Evolutionary conservation across 2,888 invertebrate species (phyloP).

Genomic region (Drosophila vallismaia): DNA sequence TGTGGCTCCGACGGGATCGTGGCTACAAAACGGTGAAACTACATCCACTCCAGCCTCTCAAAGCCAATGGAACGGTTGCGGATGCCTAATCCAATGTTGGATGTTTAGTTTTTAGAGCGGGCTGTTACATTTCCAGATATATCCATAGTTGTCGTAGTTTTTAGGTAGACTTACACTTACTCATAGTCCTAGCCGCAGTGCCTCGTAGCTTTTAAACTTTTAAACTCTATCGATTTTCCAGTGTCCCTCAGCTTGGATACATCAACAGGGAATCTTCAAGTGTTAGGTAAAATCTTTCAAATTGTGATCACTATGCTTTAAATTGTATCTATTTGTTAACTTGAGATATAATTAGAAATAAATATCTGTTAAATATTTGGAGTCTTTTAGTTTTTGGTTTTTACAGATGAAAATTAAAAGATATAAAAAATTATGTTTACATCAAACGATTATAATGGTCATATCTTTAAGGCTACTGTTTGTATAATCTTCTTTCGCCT

Average conservation of each 20-base stretch:
- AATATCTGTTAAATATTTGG: neutral
- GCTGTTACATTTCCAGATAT: constrained; percentile 33
- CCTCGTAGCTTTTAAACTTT: constrained; percentile 31
- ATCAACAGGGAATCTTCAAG: constrained; percentile 30
- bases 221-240: constrained; percentile 21
- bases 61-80: constrained; percentile 19
- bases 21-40: constrained; percentile 72
- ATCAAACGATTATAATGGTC: neutral
- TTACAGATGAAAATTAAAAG: neutral
- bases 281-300: constrained; percentile 31
- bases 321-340: constrained; percentile 21
- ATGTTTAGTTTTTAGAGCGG: constrained; percentile 15
- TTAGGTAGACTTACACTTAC: constrained; percentile 30
- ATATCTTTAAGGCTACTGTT: too few species aligned
- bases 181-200: constrained; percentile 34
- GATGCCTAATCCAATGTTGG: constrained; percentile 25
- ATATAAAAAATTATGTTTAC: neutral
- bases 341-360: constrained; percentile 26
- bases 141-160: neutral
- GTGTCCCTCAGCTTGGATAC: constrained; percentile 27
- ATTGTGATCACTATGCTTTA: constrained; percentile 51
- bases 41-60: constrained; percentile 44
- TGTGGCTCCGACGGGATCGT: constrained; percentile 85
- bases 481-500: too few species aligned
- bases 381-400: neutral